Evolutionary conservation across 2,888 invertebrate genomes (phyloP).

Genomic region (Ectobius pallidus): DNA sequence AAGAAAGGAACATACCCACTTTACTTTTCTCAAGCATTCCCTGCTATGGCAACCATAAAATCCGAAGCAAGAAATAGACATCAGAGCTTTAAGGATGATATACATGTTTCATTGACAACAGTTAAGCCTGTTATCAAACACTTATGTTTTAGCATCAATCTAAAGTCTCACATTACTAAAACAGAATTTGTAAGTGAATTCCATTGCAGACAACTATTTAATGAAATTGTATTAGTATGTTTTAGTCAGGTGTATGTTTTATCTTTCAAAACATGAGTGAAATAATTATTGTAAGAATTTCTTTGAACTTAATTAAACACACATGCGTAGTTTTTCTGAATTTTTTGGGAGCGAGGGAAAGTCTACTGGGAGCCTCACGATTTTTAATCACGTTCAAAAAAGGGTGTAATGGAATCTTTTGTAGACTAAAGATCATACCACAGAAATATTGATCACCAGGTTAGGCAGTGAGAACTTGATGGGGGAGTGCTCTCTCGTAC

Average conservation of each 20-base stretch:
- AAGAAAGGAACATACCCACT: background rate
- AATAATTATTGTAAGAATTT: background rate
- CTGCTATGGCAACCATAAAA: background rate
- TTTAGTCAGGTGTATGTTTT: background rate
- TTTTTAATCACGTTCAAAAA: no score
- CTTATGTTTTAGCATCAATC: no score
- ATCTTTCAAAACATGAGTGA: background rate
- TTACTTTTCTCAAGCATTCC: background rate
- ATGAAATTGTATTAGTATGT: background rate
- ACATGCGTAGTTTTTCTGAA: constrained; percentile 7
- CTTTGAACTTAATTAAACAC: background rate
- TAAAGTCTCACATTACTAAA: background rate
- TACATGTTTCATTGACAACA: background rate
- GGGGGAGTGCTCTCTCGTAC: no score
- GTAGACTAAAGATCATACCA: no score
- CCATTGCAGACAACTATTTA: background rate
- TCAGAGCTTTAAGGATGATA: background rate
- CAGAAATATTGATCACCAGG: no score
- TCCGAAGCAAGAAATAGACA: background rate
- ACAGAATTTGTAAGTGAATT: background rate
- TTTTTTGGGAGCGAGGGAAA: constrained; percentile 30
- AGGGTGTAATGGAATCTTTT: no score
- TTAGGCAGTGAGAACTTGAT: no score
- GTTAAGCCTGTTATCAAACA: background rate
- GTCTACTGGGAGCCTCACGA: background rate